Conservation (phyloP, 2,888 invertebrate species). For the Gisinianus flammeolus region DNA sequence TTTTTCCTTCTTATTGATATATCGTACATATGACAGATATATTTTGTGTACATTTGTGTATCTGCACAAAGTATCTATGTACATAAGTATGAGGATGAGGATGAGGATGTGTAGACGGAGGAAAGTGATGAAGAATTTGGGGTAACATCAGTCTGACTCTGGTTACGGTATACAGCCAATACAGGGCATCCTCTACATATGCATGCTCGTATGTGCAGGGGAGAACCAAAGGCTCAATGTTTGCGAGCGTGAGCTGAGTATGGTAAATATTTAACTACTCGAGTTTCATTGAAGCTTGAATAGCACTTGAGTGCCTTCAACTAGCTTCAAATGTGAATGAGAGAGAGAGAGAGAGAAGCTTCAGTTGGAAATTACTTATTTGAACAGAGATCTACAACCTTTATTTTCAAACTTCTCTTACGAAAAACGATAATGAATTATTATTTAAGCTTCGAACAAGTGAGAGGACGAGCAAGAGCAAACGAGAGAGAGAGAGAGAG, state of each 20-base stretch:
- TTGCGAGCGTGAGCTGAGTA: not conserved
- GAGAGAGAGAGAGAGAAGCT: not conserved
- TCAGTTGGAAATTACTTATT: conserved; percentile 20
- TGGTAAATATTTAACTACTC: conserved; percentile 35
- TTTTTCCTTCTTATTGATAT: too few relatives aligned
- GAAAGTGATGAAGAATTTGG: not conserved
- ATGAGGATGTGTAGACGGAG: not conserved
- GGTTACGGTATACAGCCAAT: not conserved
- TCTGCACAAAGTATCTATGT: too few relatives aligned
- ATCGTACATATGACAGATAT: too few relatives aligned
- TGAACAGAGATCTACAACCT: conserved; percentile 12
- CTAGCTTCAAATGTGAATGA: not conserved
- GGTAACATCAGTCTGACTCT: not conserved
- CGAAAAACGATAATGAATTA: conserved; percentile 1
- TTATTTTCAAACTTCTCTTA: conserved; percentile 3
- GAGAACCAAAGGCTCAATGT: not conserved
- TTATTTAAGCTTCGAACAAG: not conserved
- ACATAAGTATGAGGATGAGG: not conserved
- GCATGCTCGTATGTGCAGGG: too few relatives aligned
- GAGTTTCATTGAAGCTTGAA: conserved; percentile 23
- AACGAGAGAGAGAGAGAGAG: not conserved
- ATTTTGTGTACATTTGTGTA: too few relatives aligned
- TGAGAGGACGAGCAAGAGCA: not conserved
- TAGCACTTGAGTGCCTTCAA: conserved; percentile 25
- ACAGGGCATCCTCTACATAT: not conserved